A percentile compares a stretch with the other conserved stretches of the same genome.
Evolutionary conservation across 2,797 vertebrate genomes (phyloP).

Genomic region (Astyanax mexicanus): DNA sequence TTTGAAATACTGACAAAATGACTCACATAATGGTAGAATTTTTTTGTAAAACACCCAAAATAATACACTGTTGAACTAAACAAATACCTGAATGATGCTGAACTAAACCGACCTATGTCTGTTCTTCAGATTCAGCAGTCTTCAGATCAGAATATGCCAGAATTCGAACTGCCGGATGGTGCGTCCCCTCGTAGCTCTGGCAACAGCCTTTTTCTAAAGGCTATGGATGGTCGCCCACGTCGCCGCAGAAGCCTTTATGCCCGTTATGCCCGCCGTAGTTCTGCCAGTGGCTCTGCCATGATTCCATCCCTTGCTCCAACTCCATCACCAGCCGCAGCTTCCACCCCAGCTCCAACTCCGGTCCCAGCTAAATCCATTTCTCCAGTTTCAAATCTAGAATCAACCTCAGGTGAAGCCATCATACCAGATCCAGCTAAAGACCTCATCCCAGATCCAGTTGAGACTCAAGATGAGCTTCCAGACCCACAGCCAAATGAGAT

Average conservation of each 20-base stretch:
- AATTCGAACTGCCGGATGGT: constrained; percentile 62
- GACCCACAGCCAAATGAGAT: not conserved
- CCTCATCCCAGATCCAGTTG: not conserved
- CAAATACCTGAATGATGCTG: not conserved
- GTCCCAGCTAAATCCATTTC: not conserved
- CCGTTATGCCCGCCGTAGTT: not conserved
- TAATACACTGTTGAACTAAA: not conserved
- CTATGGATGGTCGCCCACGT: constrained; percentile 72
- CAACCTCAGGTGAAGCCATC: not conserved
- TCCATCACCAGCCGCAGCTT: not conserved
- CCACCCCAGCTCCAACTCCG: not conserved
- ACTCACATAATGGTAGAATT: too few species aligned
- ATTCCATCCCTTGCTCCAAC: not conserved
- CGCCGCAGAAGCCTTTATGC: constrained; percentile 69
- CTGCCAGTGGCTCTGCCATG: constrained; percentile 24
- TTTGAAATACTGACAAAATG: too few species aligned
- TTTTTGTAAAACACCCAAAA: too few species aligned
- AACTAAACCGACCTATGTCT: not conserved
- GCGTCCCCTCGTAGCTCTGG: constrained; percentile 60
- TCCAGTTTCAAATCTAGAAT: constrained; percentile 11
- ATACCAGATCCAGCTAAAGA: not conserved
- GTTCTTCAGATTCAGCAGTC: constrained; percentile 68
- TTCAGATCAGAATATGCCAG: constrained; percentile 66
- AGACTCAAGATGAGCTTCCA: not conserved
- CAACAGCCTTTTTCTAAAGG: constrained; percentile 73